phyloP scores from a whole-genome alignment of 2,888 invertebrate species.

The Hydroisotoma schaefferi region DNA sequence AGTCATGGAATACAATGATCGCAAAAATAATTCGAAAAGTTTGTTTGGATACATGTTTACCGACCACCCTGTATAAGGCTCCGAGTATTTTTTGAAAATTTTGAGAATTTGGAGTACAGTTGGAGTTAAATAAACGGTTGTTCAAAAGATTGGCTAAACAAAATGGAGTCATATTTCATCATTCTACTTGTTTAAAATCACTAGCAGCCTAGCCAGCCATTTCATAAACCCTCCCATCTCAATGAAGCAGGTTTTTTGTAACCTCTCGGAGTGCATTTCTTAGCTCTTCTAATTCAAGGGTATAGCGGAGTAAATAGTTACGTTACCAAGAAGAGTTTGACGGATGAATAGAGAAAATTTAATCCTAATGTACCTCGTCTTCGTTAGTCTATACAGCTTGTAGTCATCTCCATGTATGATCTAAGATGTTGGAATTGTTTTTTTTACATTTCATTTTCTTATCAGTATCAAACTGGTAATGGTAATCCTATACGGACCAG shows the following conservation, averaged over 20 bases:
- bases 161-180: not conserved
- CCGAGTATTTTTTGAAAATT: not conserved
- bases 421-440: not conserved
- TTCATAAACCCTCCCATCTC: not conserved
- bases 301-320: no score
- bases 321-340: no score
- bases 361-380: not conserved
- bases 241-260: conserved; percentile 7
- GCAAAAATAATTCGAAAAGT: no score
- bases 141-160: no score
- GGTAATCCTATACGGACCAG: no score
- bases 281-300: no score
- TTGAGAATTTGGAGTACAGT: not conserved
- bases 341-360: not conserved
- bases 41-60: not conserved
- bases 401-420: not conserved
- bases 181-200: not conserved
- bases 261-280: not conserved
- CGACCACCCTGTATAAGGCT: not conserved
- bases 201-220: not conserved
- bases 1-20: no score
- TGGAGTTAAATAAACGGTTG: no score
- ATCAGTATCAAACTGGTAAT: conserved; percentile 1
- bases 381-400: not conserved
- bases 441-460: not conserved